Conservation (phyloP, 2,797 vertebrate species). For the Bradypodion pumilum region DNA sequence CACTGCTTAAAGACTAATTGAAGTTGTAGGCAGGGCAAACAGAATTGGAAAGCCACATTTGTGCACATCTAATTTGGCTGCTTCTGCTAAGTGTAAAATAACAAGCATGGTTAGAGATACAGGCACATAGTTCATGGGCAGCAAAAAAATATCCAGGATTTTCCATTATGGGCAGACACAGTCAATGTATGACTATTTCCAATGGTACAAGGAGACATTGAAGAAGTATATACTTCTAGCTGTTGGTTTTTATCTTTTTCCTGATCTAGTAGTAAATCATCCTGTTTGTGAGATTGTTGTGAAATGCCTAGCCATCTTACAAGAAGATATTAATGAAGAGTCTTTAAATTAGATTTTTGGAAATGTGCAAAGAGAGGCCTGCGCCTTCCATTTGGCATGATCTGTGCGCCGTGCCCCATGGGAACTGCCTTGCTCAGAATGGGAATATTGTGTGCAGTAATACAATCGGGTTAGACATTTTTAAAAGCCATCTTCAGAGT, state of each 20-base stretch:
- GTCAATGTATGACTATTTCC: background rate
- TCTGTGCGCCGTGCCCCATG: background rate
- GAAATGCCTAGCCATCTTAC: background rate
- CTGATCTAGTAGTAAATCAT: background rate
- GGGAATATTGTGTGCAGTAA: background rate
- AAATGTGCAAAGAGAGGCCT: background rate
- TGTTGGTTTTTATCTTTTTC: background rate
- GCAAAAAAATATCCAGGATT: background rate
- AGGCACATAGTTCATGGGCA: background rate
- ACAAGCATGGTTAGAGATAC: background rate
- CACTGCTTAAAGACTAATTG: no score
- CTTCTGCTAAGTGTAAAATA: no score
- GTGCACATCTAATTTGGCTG: no score
- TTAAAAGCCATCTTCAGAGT: slow-evolving; percentile 3
- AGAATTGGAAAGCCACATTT: no score
- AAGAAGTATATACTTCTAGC: background rate
- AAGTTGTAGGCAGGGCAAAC: no score
- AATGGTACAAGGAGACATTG: background rate
- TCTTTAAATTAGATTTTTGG: slow-evolving; percentile 6
- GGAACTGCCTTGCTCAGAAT: background rate
- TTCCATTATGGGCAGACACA: background rate
- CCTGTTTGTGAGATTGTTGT: background rate
- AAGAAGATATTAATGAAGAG: slow-evolving; percentile 11
- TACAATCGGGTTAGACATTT: slow-evolving; percentile 1
- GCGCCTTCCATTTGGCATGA: background rate